Base-by-base conservation (phyloP, 35 echinoderm and acorn worm genomes). In the Hemicentrotus pulcherrimus region DNA sequence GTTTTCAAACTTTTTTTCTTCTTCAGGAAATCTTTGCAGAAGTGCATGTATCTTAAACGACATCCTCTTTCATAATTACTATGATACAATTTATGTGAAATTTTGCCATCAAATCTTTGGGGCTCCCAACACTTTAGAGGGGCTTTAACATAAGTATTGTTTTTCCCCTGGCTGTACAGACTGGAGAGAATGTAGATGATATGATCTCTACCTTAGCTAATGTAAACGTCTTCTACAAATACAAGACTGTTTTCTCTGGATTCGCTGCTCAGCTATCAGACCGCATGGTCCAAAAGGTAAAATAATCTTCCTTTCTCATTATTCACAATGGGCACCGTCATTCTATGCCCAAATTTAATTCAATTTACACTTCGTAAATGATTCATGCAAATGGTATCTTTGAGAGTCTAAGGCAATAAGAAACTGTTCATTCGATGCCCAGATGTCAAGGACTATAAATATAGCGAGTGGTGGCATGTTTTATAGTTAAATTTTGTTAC, bases 161-260 rank as follows among this genome's bases (percentile, higher is more conserved):
- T 50, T 2, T 92, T n/a, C 47, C 22, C 91, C 32, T 22, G 65
- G 0, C 65, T 78, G n/a, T 1, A 78, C 88, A 91, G 86, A 47
- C 59, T 15, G 48, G 52, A 59, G n/a, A 60, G 31, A 91, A 22
- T 13, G 95, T 92, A 9, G 86, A 91, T 31, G 47, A 32, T 32
- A 95, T 47, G 30, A 32, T 91, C 47, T 86, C 95, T 18, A 31
- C 89, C 50, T 19, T 91, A 14, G 47, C 60, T 22, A 55, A 48
- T 32, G 88, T 91, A 16, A 86, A 59, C 32, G 95, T 95, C 31
- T 92, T 33, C 30, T 61, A 95, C 47, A 95, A 48, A 28, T 95
- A 52, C 87, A 90, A 32, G 31, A 95, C 32, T 16, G 95, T 95
- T 31, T 95, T 95, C 89, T 45, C 86, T 58, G 95, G 95, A 91